These are phyloP conservation scores for Onchidella celtica DNA, from an alignment of 2,888 invertebrate species.

Conservation along the genomic window DNA sequence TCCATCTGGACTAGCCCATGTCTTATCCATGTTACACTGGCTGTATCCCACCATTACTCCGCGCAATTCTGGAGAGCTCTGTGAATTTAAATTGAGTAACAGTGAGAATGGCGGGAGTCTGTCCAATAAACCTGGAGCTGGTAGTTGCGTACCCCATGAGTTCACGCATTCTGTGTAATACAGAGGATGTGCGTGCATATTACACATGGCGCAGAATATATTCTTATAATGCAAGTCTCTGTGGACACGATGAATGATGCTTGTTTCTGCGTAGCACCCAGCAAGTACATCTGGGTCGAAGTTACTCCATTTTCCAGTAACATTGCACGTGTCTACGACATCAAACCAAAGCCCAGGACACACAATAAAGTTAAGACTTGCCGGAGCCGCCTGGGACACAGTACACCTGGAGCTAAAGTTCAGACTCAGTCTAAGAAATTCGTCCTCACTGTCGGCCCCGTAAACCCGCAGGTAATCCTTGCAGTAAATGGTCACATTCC, in stretches of 20 bases:
- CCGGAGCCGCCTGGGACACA: neutral
- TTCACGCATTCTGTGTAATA: neutral
- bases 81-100: neutral
- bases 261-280: neutral
- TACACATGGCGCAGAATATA: slow-evolving; percentile 33
- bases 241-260: neutral
- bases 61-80: no score
- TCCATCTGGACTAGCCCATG: neutral
- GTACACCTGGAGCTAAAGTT: neutral
- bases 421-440: slow-evolving; percentile 4
- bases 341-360: neutral
- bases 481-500: neutral
- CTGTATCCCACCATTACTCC: neutral
- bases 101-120: neutral
- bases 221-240: neutral
- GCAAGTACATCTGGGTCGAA: neutral
- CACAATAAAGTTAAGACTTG: neutral
- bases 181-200: neutral
- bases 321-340: slow-evolving; percentile 6
- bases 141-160: no score
- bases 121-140: neutral
- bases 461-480: neutral
- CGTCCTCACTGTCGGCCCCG: neutral
- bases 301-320: neutral
- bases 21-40: neutral